Evolutionary conservation across 2,113 vertebrate species (phyloP), one percentile per base, ranked within the genome.

Genomic region (Vidua macroura): DNA sequence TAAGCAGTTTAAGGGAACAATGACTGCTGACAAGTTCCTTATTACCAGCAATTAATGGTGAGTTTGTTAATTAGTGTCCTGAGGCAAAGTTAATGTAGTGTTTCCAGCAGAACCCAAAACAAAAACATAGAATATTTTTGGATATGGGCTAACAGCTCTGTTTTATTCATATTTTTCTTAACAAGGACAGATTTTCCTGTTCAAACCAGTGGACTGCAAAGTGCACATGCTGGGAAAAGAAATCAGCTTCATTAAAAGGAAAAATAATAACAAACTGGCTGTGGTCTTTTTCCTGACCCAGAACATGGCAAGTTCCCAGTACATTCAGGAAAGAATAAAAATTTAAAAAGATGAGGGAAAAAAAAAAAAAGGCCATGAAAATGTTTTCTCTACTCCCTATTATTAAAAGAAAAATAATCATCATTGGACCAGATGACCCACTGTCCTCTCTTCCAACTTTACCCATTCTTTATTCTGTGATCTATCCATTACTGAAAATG

Each of bases 1-100:
- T 80, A 95, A 77, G 83, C 92, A 97, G 93, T 95, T 97, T 96
- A 96, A 95, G 89, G 95, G 94, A 97, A 96, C 94, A 91, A 96
- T 93, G 70, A 94, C 77, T 68, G 86, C 62, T 97, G 94, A 95
- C 91, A 97, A 97, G 91, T 97, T 92, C 94, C 93, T 96, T 97
- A 94, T 97, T 97, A 95, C 87, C 93, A 96, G 74, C 92, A 97
- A 97, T 97, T 96, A 97, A 97, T 97, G 95, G 96, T 76, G 93
- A 92, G 95, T 95, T 96, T 96, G 86, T 96, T 98, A 98, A 98
- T 97, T 97, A 97, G 91, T 98, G 96, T 93, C 97, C 96, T 74
- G 88, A 95, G 97, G 96, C 97, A 96, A 98, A 95, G 88, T 95
- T 96, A 96, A 96, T 95, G 88, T 91, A 96, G 72, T 80, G 90